Base-by-base conservation (phyloP, 2,888 invertebrate genomes). In the Dione vanillae region DNA sequence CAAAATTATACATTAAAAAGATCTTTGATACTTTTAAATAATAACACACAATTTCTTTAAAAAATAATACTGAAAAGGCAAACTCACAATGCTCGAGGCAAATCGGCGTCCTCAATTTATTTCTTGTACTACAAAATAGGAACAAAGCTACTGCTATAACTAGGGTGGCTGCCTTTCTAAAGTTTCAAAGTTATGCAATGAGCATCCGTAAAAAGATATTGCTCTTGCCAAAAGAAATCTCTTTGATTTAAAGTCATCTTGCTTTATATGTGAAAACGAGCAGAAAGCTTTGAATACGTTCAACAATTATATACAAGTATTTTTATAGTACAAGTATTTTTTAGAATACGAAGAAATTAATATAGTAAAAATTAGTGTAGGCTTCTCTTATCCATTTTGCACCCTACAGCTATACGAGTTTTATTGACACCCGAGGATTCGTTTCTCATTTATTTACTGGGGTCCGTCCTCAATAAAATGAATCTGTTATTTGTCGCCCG, bases 281-380 rank as follows among this genome's bases (percentile, higher is more conserved):
- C 16, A 10, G 56, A 40, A 56, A 56, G 6, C 37, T 16, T 37
- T 56, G 37, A 43, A 43, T 41, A 61, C 12, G 27, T 61, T 20
- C 27, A 20, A n/a, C 20, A 27, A 45, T 10, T 45, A 45, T 14
- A n/a, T n/a, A n/a, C n/a, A n/a, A n/a, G 20, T 20, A 59, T 20
- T 20, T 2, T 20, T 14, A n/a, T n/a, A n/a, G n/a, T n/a, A 16
- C 20, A 6, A 27, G 11, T 11, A 35, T n/a, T 11, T 35, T 61
- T 27, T 6, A 61, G 20, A 9, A 19, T 14, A 14, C 14, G 10
- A 14, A 43, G n/a, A 35, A 27, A 7, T 35, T 45, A 61, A 7
- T 61, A 45, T n/a, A 8, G 6, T 72, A 73, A 71, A 69, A 71
- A 65, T 65, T 71, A 71, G 66, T 72, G 69, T 73, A 77, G 77